Evolutionary conservation across 2,888 invertebrate species (phyloP), one percentile per base, ranked within the genome.

Genomic region (Neoscelio sp.): DNA sequence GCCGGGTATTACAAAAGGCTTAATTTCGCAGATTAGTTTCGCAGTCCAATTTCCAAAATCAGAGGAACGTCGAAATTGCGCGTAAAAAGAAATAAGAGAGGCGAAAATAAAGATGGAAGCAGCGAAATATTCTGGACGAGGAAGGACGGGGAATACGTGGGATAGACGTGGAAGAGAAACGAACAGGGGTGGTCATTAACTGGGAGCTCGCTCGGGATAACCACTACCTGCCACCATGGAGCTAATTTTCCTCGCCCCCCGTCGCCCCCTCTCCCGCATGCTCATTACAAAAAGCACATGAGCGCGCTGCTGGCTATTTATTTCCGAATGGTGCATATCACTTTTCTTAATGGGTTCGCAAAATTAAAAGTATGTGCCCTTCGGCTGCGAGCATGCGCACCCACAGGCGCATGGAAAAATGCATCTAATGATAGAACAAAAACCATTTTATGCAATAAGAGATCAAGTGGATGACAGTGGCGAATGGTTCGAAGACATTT

Each of bases 181-280:
- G 82, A 78, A 82, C 87, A 86, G 89, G 89, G 89, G 86, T 89
- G 89, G 89, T 88, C 89, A 89, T 89, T 89, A 89, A 89, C 88
- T 89, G 89, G 89, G 87, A 89, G 89, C 89, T 88, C 88, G 82
- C 85, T 86, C 85, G 85, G 82, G 88, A 87, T 89, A 89, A 89
- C 88, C 85, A 89, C 89, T 89, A 89, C 89, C 89, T 89, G 89
- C 89, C 89, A 89, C 86, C 84, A 86, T 82, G 82, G 84, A 85
- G 84, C 89, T 89, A 87, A 89, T 89, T 89, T 88, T 87, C 86
- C 87, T 86, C 85, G 83, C 85, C 84, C 83, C 76, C 64, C 82
- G 64, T 73, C 60, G 30, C 76, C 52, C 20, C 44, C 18, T 28
- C 44, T 23, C 17, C 48, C 65, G 50, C 40, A 62, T 82, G 81